These are phyloP conservation scores for Dermolepida albohirtum DNA, from an alignment of 2,888 invertebrate species.

Conservation along the genomic window DNA sequence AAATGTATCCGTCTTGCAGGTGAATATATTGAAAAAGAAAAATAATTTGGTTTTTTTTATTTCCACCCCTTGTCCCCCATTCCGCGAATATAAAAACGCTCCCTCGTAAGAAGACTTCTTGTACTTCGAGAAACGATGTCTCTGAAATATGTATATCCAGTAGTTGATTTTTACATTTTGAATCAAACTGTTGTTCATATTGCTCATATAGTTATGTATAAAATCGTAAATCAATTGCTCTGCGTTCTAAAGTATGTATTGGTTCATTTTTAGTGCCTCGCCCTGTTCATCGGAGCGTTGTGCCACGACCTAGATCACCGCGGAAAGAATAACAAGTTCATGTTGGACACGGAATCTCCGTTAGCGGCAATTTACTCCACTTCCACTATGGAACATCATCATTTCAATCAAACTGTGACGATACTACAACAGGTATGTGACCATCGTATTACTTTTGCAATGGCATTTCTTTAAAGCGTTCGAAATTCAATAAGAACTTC, in stretches of 20 bases:
- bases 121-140: no score
- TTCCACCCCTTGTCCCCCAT: no score
- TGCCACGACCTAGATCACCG: constrained; percentile 90
- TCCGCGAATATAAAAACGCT: no score
- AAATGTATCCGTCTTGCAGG: no score
- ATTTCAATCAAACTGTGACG: constrained; percentile 89
- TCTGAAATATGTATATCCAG: no score
- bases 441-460: background rate
- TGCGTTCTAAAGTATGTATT: background rate
- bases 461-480: background rate
- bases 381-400: constrained; percentile 89
- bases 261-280: constrained; percentile 70
- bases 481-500: no score
- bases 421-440: constrained; percentile 79
- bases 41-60: no score
- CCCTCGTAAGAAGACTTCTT: no score
- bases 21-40: no score
- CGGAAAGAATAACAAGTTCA: constrained; percentile 88
- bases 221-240: background rate
- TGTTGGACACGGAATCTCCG: constrained; percentile 85
- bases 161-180: no score
- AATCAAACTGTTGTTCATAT: no score
- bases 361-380: constrained; percentile 87
- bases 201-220: background rate
- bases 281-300: constrained; percentile 82